Base-by-base conservation (phyloP, 2,797 vertebrate species). In the Lagocephalus sceleratus region DNA sequence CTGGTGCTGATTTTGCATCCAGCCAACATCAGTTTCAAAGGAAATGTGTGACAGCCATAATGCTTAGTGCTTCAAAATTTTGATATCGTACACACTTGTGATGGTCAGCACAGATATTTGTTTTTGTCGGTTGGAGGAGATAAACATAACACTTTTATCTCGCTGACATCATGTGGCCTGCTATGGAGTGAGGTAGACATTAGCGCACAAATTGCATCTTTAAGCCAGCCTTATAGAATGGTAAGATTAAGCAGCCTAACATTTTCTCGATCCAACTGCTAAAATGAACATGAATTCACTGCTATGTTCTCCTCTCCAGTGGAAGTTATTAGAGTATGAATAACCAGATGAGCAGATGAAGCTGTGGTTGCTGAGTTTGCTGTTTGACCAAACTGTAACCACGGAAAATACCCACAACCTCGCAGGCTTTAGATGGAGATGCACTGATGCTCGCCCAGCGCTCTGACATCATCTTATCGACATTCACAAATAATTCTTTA, bases 301-400 rank as follows among this genome's bases (percentile, higher is more conserved):
- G 23, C 40, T 56, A 60, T 25, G 21, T 49, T 55, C 40, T 57
- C 7, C 38, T 21, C 60, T 73, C 55, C 29, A 74, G 54, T 45
- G 44, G 60, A 70, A 64, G 66, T 72, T 57, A 46, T 68, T 80
- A 63, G 9, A 63, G 20, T 53, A 65, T 74, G 66, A 79, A 72
- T 61, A 60, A 75, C 71, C 73, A 60, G 58, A 80, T 81, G 76
- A 83, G 73, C 86, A 88, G 82, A 88, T 87, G 80, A 78, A 71
- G 61, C 64, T 82, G 84, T 65, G 85, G 85, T 85, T 84, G 83
- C 86, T 84, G 85, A 86, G 54, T 72, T 81, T 70, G 81, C 84
- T 72, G 52, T 85, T 77, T 75, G 72, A 79, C 78, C 82, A 63
- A 75, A 72, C 59, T 55, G 66, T 66, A 74, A 81, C 76, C 81